Conservation (phyloP, 2,113 vertebrate genomes). For the Ammospiza nelsoni region DNA sequence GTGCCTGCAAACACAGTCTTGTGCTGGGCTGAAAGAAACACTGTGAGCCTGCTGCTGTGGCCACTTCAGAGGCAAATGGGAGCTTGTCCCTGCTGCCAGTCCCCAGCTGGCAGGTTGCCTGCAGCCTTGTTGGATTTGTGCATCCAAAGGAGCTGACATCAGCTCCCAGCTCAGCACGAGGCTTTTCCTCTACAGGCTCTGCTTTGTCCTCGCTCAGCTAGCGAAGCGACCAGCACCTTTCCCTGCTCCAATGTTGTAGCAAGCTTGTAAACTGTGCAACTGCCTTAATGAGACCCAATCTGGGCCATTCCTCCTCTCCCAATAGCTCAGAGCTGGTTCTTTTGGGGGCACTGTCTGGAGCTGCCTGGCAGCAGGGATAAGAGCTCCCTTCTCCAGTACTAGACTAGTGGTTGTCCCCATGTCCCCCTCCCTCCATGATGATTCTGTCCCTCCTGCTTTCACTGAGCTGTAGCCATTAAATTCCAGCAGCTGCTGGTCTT, state of each 20-base stretch:
- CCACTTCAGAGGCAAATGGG: constrained; percentile 5
- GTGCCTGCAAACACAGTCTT: neutral
- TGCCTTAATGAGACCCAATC: constrained; percentile 68
- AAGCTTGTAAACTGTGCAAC: constrained; percentile 62
- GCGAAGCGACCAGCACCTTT: constrained; percentile 54
- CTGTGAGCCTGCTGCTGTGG: neutral
- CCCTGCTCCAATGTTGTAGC: constrained; percentile 44
- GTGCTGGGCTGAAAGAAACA: neutral
- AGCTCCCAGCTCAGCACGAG: constrained; percentile 37
- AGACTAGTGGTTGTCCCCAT: neutral
- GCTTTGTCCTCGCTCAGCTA: constrained; percentile 68
- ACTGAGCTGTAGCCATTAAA: neutral
- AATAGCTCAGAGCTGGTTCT: neutral
- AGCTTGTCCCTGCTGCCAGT: neutral
- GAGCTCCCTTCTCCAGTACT: neutral
- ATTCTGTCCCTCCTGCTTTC: neutral
- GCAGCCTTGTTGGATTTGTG: constrained; percentile 20
- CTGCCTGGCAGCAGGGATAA: neutral
- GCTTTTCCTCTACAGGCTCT: constrained; percentile 51
- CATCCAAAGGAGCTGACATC: constrained; percentile 64
- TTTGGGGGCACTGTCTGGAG: neutral
- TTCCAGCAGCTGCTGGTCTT: neutral
- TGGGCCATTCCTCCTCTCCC: constrained; percentile 37
- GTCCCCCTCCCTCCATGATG: neutral
- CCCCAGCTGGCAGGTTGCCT: neutral